Conservation (phyloP, 2,113 vertebrate species). For the Tenrec ecaudatus region DNA sequence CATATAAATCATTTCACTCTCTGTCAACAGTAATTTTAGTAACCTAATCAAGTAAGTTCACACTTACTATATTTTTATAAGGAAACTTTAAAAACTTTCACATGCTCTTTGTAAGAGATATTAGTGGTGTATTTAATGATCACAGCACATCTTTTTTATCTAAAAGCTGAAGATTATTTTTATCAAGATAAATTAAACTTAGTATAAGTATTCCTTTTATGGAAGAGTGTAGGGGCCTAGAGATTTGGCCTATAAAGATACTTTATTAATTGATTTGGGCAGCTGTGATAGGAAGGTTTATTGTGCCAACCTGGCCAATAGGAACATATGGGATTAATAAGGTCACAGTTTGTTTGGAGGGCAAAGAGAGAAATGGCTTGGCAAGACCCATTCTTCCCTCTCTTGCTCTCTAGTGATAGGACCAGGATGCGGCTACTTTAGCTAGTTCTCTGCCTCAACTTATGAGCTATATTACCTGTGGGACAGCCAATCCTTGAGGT, state of each 20-base stretch:
- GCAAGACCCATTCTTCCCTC: too few species aligned
- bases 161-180: slow-evolving; percentile 67
- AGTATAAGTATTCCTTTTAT: slow-evolving; percentile 56
- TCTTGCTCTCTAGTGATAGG: too few species aligned
- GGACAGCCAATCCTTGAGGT: too few species aligned
- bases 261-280: slow-evolving; percentile 64
- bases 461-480: too few species aligned
- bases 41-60: slow-evolving; percentile 5
- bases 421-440: too few species aligned
- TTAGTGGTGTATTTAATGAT: slow-evolving; percentile 58
- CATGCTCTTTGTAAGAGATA: slow-evolving; percentile 14
- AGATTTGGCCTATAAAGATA: slow-evolving; percentile 48
- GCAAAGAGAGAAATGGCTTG: too few species aligned
- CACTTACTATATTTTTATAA: slow-evolving; percentile 7
- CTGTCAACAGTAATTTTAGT: slow-evolving; percentile 33
- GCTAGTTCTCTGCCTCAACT: too few species aligned
- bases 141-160: slow-evolving; percentile 39
- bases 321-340: too few species aligned
- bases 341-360: too few species aligned
- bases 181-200: slow-evolving; percentile 75
- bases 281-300: neutral
- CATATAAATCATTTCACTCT: neutral
- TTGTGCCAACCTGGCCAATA: too few species aligned
- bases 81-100: slow-evolving; percentile 27
- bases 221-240: slow-evolving; percentile 1